Base-by-base conservation (phyloP, 2,113 vertebrate species). In the Gallinago media region DNA sequence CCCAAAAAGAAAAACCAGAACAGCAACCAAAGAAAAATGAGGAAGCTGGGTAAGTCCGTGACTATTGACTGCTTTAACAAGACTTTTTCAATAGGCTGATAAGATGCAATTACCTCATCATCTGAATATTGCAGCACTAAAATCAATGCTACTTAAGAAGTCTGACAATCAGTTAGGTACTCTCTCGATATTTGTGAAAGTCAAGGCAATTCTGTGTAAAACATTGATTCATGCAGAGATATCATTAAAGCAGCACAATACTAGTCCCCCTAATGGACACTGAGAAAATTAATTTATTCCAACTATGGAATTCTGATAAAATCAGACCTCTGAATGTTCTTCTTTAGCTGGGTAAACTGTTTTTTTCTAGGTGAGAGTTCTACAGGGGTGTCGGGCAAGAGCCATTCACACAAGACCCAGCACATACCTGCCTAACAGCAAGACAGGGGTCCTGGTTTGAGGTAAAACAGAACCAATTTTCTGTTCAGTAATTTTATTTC, bases 81-180 rank as follows among this genome's bases (percentile, higher is more conserved):
- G 93, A 96, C 86, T 92, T 97, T 96, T 94, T 97, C 95, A 97
- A 95, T 96, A 97, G 84, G 61, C 36, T 89, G 66, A 91, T 94
- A 97, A 98, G 92, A 97, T 89, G 89, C 95, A 97, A 95, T 98
- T 98, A 97, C 96, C 96, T 98, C 97, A 98, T 98, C 96, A 92
- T 97, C 95, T 96, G 92, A 93, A 70, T 85, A 93, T 72, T 95
- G 89, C 95, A 96, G 94, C 82, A 66, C 79, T 84, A 92, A 97
- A 98, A 98, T 98, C 97, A 97, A 97, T 98, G 95, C 89, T 97
- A 40, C 94, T 98, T 96, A 86, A 97, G 95, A 63, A 98, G 94
- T 73, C 96, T 95, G 95, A 96, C 96, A 98, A 97, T 98, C 97
- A 97, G 92, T 96, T 95, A 96, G 85, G 68, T 70, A 62, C 90